Evolutionary conservation across 2,888 invertebrate species (phyloP).

Genomic region (Laothoe populi): DNA sequence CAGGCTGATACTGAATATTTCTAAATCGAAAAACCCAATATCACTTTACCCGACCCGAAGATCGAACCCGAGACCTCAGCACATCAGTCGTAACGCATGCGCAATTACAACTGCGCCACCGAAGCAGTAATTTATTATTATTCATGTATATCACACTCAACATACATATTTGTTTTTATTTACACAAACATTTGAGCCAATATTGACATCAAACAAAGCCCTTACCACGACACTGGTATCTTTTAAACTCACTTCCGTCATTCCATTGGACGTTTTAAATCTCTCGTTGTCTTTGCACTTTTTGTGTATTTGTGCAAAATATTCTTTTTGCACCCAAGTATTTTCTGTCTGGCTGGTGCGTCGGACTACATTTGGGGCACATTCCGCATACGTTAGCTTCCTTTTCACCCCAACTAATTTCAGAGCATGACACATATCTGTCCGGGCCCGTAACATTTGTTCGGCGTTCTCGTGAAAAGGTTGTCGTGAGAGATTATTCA

Average conservation of each 20-base stretch:
- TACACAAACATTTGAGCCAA: background rate
- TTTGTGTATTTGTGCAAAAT: background rate
- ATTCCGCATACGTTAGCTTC: slow-evolving; percentile 62
- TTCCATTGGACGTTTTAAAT: background rate
- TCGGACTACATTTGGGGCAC: slow-evolving; percentile 63
- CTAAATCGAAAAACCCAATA: too few relatives aligned
- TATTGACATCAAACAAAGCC: background rate
- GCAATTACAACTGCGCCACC: too few relatives aligned
- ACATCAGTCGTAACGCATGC: too few relatives aligned
- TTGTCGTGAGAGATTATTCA: slow-evolving; percentile 64
- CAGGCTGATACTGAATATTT: too few relatives aligned
- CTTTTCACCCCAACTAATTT: slow-evolving; percentile 58
- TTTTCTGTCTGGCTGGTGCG: slow-evolving; percentile 17
- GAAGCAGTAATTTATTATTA: background rate
- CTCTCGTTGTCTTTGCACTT: background rate
- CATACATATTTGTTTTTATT: background rate
- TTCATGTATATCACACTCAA: background rate
- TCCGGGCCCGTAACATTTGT: slow-evolving; percentile 54
- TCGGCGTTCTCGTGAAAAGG: slow-evolving; percentile 51
- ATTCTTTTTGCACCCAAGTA: slow-evolving; percentile 18
- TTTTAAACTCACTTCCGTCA: background rate
- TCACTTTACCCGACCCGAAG: too few relatives aligned
- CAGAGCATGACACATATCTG: slow-evolving; percentile 62
- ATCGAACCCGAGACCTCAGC: too few relatives aligned
- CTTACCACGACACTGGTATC: background rate